Percentiles rank a stretch among this genome's conserved stretches.
These are phyloP conservation scores for Sinhomidia bicolor DNA, from an alignment of 2,888 invertebrate species.

Conservation along the genomic window DNA sequence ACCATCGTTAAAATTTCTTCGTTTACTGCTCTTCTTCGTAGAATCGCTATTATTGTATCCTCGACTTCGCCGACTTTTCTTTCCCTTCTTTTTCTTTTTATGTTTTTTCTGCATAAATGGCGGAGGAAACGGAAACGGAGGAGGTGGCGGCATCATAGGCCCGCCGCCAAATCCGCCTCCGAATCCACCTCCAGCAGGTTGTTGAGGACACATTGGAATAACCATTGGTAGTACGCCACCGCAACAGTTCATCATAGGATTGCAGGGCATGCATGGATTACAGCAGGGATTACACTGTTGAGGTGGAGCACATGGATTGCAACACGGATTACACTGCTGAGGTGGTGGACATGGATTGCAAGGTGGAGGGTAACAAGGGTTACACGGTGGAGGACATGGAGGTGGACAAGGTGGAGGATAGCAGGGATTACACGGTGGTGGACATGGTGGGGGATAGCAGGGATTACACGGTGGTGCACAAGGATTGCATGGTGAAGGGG, in stretches of 20 bases:
- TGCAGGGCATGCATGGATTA: constrained; percentile 42
- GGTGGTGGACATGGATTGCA: constrained; percentile 51
- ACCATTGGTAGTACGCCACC: constrained; percentile 66
- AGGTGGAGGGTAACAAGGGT: constrained; percentile 15
- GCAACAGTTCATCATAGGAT: constrained; percentile 53
- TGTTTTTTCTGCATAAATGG: too few relatives aligned
- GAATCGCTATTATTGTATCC: too few relatives aligned
- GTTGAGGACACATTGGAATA: constrained; percentile 68
- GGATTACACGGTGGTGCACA: constrained; percentile 19
- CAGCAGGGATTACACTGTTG: constrained; percentile 53
- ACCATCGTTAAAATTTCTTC: too few relatives aligned
- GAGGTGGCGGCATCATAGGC: constrained; percentile 36
- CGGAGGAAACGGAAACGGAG: constrained; percentile 53
- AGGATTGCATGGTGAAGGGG: not conserved
- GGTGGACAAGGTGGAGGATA: constrained; percentile 37
- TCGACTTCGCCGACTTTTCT: not conserved
- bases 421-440: constrained; percentile 44
- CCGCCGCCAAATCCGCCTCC: not conserved
- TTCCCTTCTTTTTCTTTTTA: constrained; percentile 31
- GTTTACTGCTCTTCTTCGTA: too few relatives aligned
- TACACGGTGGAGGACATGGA: constrained; percentile 30
- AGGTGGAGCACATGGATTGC: too few relatives aligned
- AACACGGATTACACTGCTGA: constrained; percentile 51
- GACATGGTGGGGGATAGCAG: constrained; percentile 24
- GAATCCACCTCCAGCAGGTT: not conserved